A percentile compares a stretch with the other conserved stretches of the same genome.
These are phyloP conservation scores for Axis porcinus DNA, from an alignment of 2,113 vertebrate genomes.

Conservation along the genomic window DNA sequence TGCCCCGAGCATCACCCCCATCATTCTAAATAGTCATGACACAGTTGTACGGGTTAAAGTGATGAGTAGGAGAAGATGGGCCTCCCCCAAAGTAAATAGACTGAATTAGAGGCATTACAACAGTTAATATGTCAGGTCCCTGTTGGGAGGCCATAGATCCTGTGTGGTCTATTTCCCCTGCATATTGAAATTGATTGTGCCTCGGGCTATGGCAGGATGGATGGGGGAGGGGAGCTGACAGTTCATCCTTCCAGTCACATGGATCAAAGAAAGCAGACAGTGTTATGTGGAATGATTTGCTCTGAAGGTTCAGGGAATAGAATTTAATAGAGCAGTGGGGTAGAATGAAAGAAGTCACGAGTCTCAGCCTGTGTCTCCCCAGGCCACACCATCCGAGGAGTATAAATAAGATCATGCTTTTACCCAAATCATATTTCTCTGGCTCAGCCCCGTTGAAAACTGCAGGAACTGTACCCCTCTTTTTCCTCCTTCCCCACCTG, in stretches of 20 bases:
- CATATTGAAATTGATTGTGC: conserved; percentile 70
- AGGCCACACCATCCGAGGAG: background rate
- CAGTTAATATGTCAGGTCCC: conserved; percentile 72
- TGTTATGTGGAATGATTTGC: conserved; percentile 59
- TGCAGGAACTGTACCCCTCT: background rate
- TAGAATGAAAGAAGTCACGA: conserved; percentile 31
- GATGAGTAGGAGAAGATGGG: conserved; percentile 59
- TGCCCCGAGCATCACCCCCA: conserved; percentile 75
- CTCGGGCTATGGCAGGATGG: background rate
- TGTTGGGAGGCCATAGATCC: conserved; percentile 63
- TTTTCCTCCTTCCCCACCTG: background rate
- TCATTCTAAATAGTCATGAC: conserved; percentile 71
- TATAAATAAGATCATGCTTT: conserved; percentile 40
- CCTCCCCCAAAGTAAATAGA: conserved; percentile 68
- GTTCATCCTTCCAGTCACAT: conserved; percentile 43
- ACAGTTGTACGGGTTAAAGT: conserved; percentile 56
- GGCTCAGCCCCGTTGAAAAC: background rate
- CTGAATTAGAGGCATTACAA: conserved; percentile 71
- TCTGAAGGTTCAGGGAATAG: conserved; percentile 48
- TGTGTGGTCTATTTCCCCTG: conserved; percentile 68
- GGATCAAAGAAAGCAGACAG: conserved; percentile 61
- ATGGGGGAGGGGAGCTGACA: conserved; percentile 26
- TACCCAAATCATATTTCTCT: conserved; percentile 38
- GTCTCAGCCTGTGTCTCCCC: conserved; percentile 51
- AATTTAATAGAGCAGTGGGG: conserved; percentile 61